Evolutionary conservation across 2,797 vertebrate genomes (phyloP), one percentile per base, ranked within the genome.

Genomic region (Rachycentron canadum): DNA sequence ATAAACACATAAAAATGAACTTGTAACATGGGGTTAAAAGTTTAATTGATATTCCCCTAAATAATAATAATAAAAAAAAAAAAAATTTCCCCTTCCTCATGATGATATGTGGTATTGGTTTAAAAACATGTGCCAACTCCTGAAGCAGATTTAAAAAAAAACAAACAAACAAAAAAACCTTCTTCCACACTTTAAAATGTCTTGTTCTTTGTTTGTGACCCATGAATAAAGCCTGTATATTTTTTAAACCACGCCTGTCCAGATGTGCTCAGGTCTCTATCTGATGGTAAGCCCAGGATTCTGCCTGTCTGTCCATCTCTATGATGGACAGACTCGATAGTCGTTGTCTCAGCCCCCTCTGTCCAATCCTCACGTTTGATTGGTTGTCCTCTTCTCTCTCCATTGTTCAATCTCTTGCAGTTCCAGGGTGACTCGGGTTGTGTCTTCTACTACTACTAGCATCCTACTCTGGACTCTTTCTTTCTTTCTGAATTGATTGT

Each of bases 201-300:
- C 47, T 55, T 59, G 12, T 7, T 85, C 58, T 85, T 16, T 78
- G 4, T 63, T 34, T 78, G 6, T 66, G 50, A 25, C 57, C 13
- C 5, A 13, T 74, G 5, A 84, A 40, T 85, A 64, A 88, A 76
- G 60, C 61, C 38, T 90, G 61, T 88, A 80, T 91, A 77, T 91
- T 90, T 88, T 83, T 86, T 83, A 86, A 91, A 92, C 43, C 84
- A 77, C 76, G 91, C 92, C 87, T 66, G 83, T 77, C 83, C 94
- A 95, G 94, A 95, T 73, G 94, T 94, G 86, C 92, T 95, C 88
- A 93, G 90, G 87, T 91, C 93, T 21, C 93, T 94, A 92, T 93
- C 94, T 92, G 85, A 92, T 95, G 95, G 95, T 95, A 95, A 95
- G 93, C 94, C 79, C 82, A 86, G 83, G 90, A 91, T 56, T 77